Conservation (phyloP, 2,797 vertebrate species). For the Pangasius krempfi region DNA sequence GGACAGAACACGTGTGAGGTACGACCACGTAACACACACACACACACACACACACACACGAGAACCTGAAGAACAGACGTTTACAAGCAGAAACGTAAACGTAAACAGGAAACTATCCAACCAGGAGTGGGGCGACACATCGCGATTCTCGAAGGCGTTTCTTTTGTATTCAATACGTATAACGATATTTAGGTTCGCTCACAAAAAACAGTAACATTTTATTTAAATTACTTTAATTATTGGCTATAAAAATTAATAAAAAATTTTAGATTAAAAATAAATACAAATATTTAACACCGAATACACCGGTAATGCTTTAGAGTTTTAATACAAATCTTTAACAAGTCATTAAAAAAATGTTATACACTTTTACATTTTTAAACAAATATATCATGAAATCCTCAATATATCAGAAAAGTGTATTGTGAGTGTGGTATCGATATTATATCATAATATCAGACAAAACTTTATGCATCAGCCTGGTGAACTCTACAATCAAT, state of each 20-base stretch:
- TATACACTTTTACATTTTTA: too few species aligned
- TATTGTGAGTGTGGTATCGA: too few species aligned
- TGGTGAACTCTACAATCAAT: background rate
- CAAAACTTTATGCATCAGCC: too few species aligned
- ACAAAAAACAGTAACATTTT: background rate
- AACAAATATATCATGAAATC: background rate
- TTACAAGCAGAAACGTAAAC: background rate
- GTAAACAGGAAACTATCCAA: background rate
- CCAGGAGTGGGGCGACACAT: too few species aligned
- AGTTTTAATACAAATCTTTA: too few species aligned
- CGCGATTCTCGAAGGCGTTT: background rate
- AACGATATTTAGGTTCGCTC: background rate
- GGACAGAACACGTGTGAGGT: background rate
- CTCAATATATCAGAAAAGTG: too few species aligned
- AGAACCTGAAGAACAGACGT: background rate
- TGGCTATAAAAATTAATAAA: too few species aligned
- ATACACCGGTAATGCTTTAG: too few species aligned
- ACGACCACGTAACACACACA: background rate
- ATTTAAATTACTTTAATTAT: too few species aligned
- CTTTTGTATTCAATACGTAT: background rate
- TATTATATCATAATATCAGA: background rate
- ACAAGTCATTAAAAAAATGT: too few species aligned
- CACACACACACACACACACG: background rate
- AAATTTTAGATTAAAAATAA: background rate
- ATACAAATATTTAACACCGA: background rate